Evolutionary conservation across 2,797 vertebrate genomes (phyloP), one percentile per base, ranked within the genome.

Genomic region (Melanotaenia pygmaea): DNA sequence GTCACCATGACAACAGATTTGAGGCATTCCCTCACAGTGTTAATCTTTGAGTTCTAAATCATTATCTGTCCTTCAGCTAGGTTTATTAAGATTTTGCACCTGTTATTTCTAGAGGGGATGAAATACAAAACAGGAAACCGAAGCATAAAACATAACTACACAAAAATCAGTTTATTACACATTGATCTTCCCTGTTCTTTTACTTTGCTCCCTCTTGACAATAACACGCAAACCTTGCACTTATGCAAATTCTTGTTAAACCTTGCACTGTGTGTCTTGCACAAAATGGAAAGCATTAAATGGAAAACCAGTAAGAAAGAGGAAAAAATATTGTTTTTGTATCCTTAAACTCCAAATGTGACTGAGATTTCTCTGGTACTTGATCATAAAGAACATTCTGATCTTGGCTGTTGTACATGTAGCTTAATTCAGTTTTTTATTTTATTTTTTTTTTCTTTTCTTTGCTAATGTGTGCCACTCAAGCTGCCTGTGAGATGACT

Each of bases 1-100:
- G 91, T 93, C 89, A 89, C 91, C 90, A 94, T 93, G 92, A 92
- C 92, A 91, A 92, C 91, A 93, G 93, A 93, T 91, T 91, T 71
- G 85, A 90, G 91, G 87, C 89, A 92, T 85, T 91, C 80, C 77
- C 83, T 88, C 88, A 86, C 86, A 81, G 78, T 87, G 88, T 90
- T 91, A 86, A 90, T 92, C 89, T 91, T 91, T 89, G 83, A 91
- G 90, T 93, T 93, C 83, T 78, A 70, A 87, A 91, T 93, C 87
- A 87, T 86, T 88, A 91, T 91, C 88, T 87, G 90, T 92, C 88
- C 82, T 89, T 92, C 50, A 11, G 91, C 90, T 88, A 87, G 91
- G 90, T 93, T 92, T 93, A 92, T 86, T 88, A 92, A 92, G 92
- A 93, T 85, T 93, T 93, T 93, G 91, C 91, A 89, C 86, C 79